Evolutionary conservation across 2,113 vertebrate species (phyloP), one percentile per base, ranked within the genome.

Genomic region (Felis catus): DNA sequence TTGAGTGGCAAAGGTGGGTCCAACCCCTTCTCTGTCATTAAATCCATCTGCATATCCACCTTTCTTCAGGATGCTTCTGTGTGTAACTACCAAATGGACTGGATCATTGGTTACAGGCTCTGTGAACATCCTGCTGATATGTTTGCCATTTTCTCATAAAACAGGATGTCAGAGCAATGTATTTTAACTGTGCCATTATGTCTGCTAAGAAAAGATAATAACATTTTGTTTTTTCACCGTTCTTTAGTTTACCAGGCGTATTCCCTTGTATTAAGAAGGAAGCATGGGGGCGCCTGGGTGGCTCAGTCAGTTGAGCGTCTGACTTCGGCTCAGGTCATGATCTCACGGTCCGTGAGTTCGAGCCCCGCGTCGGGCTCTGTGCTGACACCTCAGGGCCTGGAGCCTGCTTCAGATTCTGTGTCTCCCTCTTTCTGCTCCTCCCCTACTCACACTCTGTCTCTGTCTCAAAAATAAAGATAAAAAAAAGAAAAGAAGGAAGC

Each of bases 71-170:
- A 51, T 81, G 83, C 36, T 89, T 96, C 23, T 91, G 13, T 78
- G 5, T 78, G 31, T 78, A 87, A 55, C 58, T 78, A 39, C 5
- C 65, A 91, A 95, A 70, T 7, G 94, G 70, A 90, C 36, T 68
- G 21, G 16, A 89, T 91, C 33, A 82, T 14, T 68, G 29, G 71
- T 91, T 94, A 74, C 16, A 97, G 73, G 71, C 48, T 87, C 36
- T 29, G 10, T 88, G 13, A 93, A 73, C 27, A 93, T 89, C 85
- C n/a, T 70, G 71, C 25, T 87, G 76, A 78, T 81, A 70, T 23
- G 4, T 73, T 73, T 96, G 65, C 19, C 33, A 63, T 91, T 97
- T 94, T 96, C 65, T 80, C 70, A 12, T 71, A 88, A 93, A 89
- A 76, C 25, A 18, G 11, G 51, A 79, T 84, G 9, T 91, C 45